A percentile compares a stretch with the other conserved stretches of the same genome.
These are phyloP conservation scores for Lacanobia wlatinum DNA, from an alignment of 2,888 invertebrate genomes.

Conservation along the genomic window DNA sequence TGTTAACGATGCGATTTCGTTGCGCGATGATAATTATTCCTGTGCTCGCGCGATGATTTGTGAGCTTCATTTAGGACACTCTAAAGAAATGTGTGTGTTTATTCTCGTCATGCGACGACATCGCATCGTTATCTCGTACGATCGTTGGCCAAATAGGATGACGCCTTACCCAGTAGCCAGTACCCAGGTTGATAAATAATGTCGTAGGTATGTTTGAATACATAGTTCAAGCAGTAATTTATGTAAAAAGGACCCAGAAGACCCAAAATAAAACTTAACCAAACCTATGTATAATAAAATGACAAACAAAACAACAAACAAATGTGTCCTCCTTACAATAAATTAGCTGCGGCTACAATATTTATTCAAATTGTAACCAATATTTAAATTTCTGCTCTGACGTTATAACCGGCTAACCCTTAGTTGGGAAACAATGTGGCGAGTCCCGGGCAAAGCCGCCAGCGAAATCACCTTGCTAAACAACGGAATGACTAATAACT, in stretches of 20 bases:
- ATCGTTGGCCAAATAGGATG: no score
- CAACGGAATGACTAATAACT: constrained; percentile 76
- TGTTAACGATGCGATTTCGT: no score
- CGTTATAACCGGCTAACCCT: constrained; percentile 67
- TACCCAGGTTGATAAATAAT: no score
- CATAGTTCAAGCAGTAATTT: constrained; percentile 10
- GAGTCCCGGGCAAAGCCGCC: constrained; percentile 51
- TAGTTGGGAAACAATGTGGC: constrained; percentile 70
- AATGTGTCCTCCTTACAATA: constrained; percentile 47
- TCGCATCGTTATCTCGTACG: no score
- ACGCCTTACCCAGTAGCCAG: no score
- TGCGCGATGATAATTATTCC: no score
- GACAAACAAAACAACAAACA: constrained; percentile 47
- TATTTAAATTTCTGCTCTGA: constrained; percentile 65
- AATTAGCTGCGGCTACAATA: constrained; percentile 52
- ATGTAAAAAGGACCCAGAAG: constrained; percentile 1
- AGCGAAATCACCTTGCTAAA: constrained; percentile 67
- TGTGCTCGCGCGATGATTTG: no score
- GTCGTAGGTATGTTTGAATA: no score
- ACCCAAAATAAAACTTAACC: constrained; percentile 14
- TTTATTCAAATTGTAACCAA: constrained; percentile 63
- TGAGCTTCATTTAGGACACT: no score
- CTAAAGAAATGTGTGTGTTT: no score
- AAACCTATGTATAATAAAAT: constrained; percentile 34
- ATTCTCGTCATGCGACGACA: no score